phyloP scores from a whole-genome alignment of 2,888 invertebrate genomes.

The Pristionchus japonicus region DNA sequence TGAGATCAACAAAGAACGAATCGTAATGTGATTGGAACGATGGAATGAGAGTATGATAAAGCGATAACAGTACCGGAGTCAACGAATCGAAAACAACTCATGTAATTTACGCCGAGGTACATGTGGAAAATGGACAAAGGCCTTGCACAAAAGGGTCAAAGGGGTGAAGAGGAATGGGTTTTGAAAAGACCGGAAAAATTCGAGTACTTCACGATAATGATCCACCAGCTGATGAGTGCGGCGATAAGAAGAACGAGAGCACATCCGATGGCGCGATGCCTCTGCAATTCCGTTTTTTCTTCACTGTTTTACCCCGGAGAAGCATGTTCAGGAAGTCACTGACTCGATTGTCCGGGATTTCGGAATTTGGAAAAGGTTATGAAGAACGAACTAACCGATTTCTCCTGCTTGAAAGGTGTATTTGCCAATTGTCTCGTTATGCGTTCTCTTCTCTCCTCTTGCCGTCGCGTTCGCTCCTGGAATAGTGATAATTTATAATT shows the following conservation, averaged over 20 bases:
- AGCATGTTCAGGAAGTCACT: neutral
- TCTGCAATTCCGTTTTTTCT: too few relatives aligned
- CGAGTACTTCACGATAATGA: neutral
- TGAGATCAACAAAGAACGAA: too few relatives aligned
- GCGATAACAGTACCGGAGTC: too few relatives aligned
- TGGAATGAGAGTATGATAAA: too few relatives aligned
- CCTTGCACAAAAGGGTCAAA: neutral
- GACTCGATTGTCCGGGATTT: too few relatives aligned
- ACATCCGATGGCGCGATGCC: neutral
- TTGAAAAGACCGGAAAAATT: neutral
- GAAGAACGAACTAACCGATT: neutral
- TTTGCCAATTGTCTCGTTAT: neutral
- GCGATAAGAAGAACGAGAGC: neutral
- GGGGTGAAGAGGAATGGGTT: too few relatives aligned
- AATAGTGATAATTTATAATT: neutral
- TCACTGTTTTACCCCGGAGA: too few relatives aligned
- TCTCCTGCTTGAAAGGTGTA: neutral
- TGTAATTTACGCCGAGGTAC: too few relatives aligned
- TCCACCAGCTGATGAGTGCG: neutral
- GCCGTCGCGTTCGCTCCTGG: neutral
- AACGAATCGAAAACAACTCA: too few relatives aligned
- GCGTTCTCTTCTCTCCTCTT: neutral
- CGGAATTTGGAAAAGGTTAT: neutral
- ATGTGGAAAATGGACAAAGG: too few relatives aligned
- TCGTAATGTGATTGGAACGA: too few relatives aligned